A percentile compares a stretch with the other conserved stretches of the same genome.
These are phyloP conservation scores for Chironomus riparius DNA, from an alignment of 2,888 invertebrate species.

Conservation along the genomic window DNA sequence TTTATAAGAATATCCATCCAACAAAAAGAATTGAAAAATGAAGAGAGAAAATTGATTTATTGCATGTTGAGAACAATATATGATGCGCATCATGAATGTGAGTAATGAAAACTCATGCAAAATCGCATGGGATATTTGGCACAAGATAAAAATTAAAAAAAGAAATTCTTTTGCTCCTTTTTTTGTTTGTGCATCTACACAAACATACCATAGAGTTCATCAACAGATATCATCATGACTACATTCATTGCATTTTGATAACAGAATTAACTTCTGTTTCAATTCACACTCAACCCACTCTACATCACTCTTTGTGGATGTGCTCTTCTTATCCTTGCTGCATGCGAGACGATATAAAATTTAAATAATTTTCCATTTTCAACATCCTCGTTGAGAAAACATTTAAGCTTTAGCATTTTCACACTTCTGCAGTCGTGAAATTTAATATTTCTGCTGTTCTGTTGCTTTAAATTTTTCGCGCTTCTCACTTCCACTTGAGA, in stretches of 20 bases:
- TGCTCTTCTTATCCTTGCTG: not conserved
- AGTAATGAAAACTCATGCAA: slow-evolving; percentile 9
- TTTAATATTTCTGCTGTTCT: not conserved
- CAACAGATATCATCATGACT: not conserved
- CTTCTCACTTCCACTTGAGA: not conserved
- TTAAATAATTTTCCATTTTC: not conserved
- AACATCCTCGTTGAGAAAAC: not conserved
- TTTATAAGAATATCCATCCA: not conserved
- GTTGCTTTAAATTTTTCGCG: not conserved
- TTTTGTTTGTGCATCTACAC: not conserved
- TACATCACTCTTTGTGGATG: no score
- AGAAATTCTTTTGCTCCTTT: not conserved
- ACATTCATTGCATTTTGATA: not conserved
- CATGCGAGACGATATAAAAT: not conserved
- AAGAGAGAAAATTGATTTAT: slow-evolving; percentile 25
- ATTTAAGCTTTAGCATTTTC: not conserved
- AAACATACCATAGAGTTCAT: not conserved
- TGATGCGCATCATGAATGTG: not conserved
- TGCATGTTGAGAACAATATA: slow-evolving; percentile 16
- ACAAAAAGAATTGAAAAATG: slow-evolving; percentile 17
- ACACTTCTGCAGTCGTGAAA: not conserved
- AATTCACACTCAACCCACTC: not conserved
- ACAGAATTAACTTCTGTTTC: not conserved
- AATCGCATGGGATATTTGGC: not conserved
- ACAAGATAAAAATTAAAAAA: not conserved